Evolutionary conservation across 1,140 invertebrate genomes (phyloP).

Genomic region (Sycophaga agraensis): DNA sequence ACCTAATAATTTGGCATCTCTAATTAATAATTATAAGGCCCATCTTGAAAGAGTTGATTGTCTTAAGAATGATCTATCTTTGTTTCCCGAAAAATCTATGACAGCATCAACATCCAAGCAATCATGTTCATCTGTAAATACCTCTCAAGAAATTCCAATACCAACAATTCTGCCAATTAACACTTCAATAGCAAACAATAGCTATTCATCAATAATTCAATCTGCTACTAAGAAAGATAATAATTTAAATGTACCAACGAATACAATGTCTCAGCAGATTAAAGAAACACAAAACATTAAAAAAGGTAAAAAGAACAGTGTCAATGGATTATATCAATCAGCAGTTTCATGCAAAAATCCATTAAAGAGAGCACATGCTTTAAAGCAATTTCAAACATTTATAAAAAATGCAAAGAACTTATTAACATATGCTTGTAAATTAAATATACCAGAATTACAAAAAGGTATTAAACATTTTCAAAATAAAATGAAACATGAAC

Average conservation of each 20-base stretch:
- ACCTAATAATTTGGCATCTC: background rate
- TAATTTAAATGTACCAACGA: too few relatives aligned
- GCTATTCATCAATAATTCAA: too few relatives aligned
- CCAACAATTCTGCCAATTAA: background rate
- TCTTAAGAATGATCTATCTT: constrained; percentile 2
- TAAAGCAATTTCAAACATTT: background rate
- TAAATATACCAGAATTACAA: constrained; percentile 1
- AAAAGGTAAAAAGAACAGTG: background rate
- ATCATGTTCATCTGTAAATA: background rate
- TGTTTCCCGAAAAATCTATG: background rate
- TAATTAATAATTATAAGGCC: background rate
- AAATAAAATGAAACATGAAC: constrained; percentile 22
- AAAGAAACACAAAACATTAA: background rate
- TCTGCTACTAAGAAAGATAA: too few relatives aligned
- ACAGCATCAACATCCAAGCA: background rate
- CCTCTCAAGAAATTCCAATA: background rate
- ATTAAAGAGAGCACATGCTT: background rate
- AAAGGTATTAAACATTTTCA: constrained; percentile 19
- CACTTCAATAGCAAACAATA: too few relatives aligned
- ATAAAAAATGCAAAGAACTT: background rate
- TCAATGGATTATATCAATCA: background rate
- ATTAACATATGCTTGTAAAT: background rate
- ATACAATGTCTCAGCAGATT: too few relatives aligned
- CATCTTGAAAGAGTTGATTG: background rate
- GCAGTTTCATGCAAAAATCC: background rate